Base-by-base conservation (phyloP, 92 coral and sea anemone genomes). In the Galaxea fascicularis region DNA sequence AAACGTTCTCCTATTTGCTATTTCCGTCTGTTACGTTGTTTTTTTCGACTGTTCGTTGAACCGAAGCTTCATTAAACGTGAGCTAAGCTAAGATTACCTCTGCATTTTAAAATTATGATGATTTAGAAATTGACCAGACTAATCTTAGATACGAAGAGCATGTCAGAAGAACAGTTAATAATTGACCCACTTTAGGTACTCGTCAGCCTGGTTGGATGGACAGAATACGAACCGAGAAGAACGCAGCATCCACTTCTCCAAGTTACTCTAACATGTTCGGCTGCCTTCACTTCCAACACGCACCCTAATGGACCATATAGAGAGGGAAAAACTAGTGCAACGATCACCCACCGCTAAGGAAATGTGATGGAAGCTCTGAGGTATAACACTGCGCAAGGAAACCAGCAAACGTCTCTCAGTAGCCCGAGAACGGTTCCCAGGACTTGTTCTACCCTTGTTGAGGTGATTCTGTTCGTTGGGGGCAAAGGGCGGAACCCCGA, bases 271-370 rank as follows among this genome's bases (percentile, higher is more conserved):
- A 39, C 85, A 86, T n/a, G 90, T 94, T 4, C 98, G 98, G 17
- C 87, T 94, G 29, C 92, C 95, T 4, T 74, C 92, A 56, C 67
- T 92, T 71, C 59, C 74, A 47, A 47, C 86, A 64, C 25, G 30
- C 65, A 15, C 30, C 27, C 85, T 94, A 13, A 79, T 80, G 70
- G 86, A 92, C 45, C 86, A 83, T 60, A 92, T 94, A 17, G 95
- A 92, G 45, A 63, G 65, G 0, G 86, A 92, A 57, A 88, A 91
- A 45, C 85, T 94, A 6, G 93, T 94, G 3, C 93, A 92, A 77
- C 89, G 98, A 57, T 94, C 98, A 11, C 98, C 98, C 29, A 84
- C 88, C 26, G 94, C 98, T 3, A 92, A 92, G 62, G 98, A 94
- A 63, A 74, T 94, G 80, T 94, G 11, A 78, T 92, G 91, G 98